phyloP scores from a whole-genome alignment of 2,113 vertebrate genomes.

The Gallinago undulata region DNA sequence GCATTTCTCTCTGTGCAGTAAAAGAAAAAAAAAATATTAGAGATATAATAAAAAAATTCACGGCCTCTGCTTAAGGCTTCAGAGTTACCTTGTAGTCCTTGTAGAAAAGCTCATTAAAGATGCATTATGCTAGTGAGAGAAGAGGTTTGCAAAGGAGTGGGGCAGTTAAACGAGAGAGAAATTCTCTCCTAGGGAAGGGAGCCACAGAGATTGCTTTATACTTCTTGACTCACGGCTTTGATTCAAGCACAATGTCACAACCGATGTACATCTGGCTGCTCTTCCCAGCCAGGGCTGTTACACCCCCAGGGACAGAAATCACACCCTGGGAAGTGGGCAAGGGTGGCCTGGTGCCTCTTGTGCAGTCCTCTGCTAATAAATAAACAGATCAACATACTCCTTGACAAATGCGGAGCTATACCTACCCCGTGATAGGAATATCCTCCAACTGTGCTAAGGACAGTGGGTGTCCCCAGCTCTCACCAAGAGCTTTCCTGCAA shows the following conservation, averaged over 20 bases:
- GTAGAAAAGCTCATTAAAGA: not conserved
- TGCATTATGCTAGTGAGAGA: not conserved
- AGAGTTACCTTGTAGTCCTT: not conserved
- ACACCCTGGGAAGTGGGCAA: not conserved
- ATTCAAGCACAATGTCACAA: not conserved
- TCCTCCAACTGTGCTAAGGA: not conserved
- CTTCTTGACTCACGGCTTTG: not conserved
- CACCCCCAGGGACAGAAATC: not conserved
- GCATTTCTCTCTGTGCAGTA: not conserved
- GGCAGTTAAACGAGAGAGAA: not conserved
- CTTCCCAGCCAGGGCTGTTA: not conserved
- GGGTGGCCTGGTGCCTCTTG: not conserved
- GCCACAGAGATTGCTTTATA: not conserved
- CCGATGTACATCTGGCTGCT: fast-evolving
- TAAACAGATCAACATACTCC: not conserved
- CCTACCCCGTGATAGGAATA: not conserved
- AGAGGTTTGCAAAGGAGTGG: not conserved
- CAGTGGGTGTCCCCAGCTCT: not conserved
- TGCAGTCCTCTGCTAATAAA: not conserved
- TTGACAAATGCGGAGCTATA: fast-evolving
- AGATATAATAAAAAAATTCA: not conserved
- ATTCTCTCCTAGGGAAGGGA: not conserved
- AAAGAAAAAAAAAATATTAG: not conserved
- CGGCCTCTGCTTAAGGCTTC: not conserved
- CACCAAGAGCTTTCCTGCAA: fast-evolving